Percentiles rank a stretch among this genome's conserved stretches.
phyloP scores from a whole-genome alignment of 1,140 invertebrate species.

The Cecropterus lyciades region DNA sequence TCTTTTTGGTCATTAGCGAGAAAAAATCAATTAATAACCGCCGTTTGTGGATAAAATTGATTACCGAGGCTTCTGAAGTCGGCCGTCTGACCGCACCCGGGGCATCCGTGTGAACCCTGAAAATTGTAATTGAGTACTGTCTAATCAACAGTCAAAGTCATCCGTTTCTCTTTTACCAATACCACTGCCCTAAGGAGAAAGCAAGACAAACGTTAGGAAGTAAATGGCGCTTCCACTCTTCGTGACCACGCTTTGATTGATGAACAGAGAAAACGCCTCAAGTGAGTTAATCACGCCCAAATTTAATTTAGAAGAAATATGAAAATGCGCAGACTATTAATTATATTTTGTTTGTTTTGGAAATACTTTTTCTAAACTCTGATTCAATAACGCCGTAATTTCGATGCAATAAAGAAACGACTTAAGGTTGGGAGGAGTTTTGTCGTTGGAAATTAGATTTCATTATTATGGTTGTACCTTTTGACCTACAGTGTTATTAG shows the following conservation, averaged over 20 bases:
- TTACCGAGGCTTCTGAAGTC: conserved; percentile 76
- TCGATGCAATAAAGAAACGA: conserved; percentile 32
- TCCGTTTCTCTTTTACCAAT: conserved; percentile 46
- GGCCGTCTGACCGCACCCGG: conserved; percentile 55
- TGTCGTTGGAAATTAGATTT: conserved; percentile 34
- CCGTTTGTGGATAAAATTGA: conserved; percentile 82
- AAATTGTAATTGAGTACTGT: conserved; percentile 68
- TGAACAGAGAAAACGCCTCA: conserved; percentile 82
- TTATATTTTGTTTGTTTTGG: conserved; percentile 80
- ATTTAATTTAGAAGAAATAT: conserved; percentile 80
- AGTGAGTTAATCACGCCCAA: conserved; percentile 79
- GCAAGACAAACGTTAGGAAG: conserved; percentile 62
- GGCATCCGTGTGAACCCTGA: conserved; percentile 72
- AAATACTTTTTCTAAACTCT: conserved; percentile 54
- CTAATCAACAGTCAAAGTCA: conserved; percentile 61
- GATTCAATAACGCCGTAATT: conserved; percentile 58
- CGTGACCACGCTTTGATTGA: conserved; percentile 75
- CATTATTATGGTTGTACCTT: conserved; percentile 33
- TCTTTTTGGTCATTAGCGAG: conserved; percentile 74
- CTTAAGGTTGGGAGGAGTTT: conserved; percentile 32
- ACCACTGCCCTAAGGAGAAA: conserved; percentile 37
- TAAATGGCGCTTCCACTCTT: conserved; percentile 70
- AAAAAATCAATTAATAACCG: conserved; percentile 81
- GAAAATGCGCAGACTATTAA: conserved; percentile 67
- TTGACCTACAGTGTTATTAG: conserved; percentile 32